phyloP scores from a whole-genome alignment of 2,113 vertebrate species.

The Peucedramus taeniatus region DNA sequence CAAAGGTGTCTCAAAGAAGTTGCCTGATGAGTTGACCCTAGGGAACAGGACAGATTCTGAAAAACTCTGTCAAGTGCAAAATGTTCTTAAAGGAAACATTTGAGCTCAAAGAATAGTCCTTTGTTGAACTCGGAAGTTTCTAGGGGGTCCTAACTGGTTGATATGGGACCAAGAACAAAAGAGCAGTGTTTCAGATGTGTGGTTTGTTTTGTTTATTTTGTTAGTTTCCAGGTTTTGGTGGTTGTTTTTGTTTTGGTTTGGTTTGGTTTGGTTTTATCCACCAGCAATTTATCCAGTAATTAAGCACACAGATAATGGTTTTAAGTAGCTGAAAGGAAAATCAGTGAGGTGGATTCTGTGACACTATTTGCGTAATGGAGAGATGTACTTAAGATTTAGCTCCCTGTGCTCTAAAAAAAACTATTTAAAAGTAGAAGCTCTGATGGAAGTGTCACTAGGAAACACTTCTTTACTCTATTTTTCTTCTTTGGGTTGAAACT shows the following conservation, averaged over 20 bases:
- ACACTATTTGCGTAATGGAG: neutral
- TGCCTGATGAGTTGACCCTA: neutral
- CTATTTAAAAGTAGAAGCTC: neutral
- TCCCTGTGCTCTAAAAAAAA: neutral
- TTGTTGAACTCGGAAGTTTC: neutral
- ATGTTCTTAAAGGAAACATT: neutral
- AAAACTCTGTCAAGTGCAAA: neutral
- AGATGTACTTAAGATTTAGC: neutral
- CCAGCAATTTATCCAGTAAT: neutral
- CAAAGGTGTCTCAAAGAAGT: neutral
- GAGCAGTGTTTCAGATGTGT: neutral
- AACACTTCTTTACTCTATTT: neutral
- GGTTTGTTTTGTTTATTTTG: neutral
- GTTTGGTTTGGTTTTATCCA: neutral
- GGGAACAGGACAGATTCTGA: neutral
- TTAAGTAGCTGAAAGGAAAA: neutral
- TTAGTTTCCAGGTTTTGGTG: neutral
- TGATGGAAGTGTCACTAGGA: neutral
- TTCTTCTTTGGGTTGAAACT: neutral
- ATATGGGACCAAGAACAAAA: neutral
- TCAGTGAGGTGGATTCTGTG: neutral
- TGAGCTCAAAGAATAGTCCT: neutral
- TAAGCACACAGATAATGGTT: neutral
- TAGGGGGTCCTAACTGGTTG: neutral
- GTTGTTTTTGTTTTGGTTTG: rapidly evolving